Evolutionary conservation across 2,888 invertebrate species (phyloP).

Genomic region (Shargacucullia verbasci): DNA sequence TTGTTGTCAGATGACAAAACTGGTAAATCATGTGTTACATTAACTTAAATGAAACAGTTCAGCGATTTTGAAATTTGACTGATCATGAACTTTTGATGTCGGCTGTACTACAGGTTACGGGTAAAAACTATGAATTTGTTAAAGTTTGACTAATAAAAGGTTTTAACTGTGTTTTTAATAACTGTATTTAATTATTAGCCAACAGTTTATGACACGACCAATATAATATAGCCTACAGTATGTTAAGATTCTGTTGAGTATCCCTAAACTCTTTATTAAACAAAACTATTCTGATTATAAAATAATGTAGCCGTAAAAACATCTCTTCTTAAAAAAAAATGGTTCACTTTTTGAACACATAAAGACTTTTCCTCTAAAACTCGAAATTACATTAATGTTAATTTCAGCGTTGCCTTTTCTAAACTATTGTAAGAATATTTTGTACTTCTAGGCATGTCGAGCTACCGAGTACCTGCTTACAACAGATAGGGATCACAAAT

Average conservation of each 20-base stretch:
- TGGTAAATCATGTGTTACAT: no score
- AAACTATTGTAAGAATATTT: slow-evolving; percentile 7
- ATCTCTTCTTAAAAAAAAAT: neutral
- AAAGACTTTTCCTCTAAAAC: slow-evolving; percentile 19
- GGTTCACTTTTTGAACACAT: neutral
- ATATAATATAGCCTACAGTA: slow-evolving; percentile 31
- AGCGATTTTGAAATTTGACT: no score
- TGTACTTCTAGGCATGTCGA: slow-evolving; percentile 19
- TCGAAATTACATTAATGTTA: slow-evolving; percentile 18
- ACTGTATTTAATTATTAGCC: slow-evolving; percentile 28
- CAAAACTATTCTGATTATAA: no score
- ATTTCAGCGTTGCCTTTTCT: slow-evolving; percentile 20
- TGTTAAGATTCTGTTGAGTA: slow-evolving; percentile 20
- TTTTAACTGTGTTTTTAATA: slow-evolving; percentile 39
- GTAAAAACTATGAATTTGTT: slow-evolving; percentile 49
- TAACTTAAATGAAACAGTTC: no score
- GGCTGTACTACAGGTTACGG: slow-evolving; percentile 46
- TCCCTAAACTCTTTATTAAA: slow-evolving; percentile 7
- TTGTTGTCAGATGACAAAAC: no score
- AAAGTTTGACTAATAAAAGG: slow-evolving; percentile 33
- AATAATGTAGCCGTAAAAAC: no score
- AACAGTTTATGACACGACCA: slow-evolving; percentile 28
- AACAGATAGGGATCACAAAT: slow-evolving; percentile 29
- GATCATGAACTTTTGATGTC: slow-evolving; percentile 9
- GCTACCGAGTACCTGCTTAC: slow-evolving; percentile 43